Conservation (phyloP, 2,888 invertebrate species). For the Drosophila mulleri region DNA sequence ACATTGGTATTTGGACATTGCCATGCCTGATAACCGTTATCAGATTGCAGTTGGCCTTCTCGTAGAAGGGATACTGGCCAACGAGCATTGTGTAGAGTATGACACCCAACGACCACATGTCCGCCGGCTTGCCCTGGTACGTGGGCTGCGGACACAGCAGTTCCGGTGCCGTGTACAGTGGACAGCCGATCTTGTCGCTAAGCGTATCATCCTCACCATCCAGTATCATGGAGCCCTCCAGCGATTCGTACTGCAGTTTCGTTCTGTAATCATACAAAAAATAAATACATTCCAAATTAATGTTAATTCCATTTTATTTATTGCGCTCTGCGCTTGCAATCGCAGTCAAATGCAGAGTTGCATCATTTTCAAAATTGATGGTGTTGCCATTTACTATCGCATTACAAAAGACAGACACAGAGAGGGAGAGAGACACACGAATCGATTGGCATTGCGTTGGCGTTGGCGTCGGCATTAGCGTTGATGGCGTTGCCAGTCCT, state of each 20-base stretch:
- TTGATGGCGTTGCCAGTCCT: constrained; percentile 47
- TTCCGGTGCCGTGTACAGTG: constrained; percentile 84
- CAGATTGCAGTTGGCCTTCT: constrained; percentile 83
- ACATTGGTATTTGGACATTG: constrained; percentile 81
- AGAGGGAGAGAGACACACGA: constrained; percentile 36
- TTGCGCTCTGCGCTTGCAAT: constrained; percentile 47
- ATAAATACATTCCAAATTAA: constrained; percentile 6
- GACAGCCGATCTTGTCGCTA: constrained; percentile 84
- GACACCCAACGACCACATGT: constrained; percentile 85
- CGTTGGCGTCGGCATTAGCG: constrained; percentile 26
- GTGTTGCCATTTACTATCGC: constrained; percentile 67
- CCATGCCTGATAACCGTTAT: constrained; percentile 83
- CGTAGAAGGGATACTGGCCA: constrained; percentile 85
- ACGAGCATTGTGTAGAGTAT: constrained; percentile 84
- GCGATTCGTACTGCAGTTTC: constrained; percentile 84
- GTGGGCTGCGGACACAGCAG: constrained; percentile 82
- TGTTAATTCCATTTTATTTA: constrained; percentile 31
- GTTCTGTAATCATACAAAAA: constrained; percentile 74
- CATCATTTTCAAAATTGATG: constrained; percentile 46
- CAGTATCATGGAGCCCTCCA: constrained; percentile 84
- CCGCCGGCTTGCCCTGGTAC: constrained; percentile 84
- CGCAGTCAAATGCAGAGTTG: constrained; percentile 53
- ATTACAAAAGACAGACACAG: constrained; percentile 54
- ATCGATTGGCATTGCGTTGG: constrained; percentile 74
- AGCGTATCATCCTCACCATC: constrained; percentile 82